Conservation (phyloP, 2,888 invertebrate genomes). For the Zaprionus lineosus region DNA sequence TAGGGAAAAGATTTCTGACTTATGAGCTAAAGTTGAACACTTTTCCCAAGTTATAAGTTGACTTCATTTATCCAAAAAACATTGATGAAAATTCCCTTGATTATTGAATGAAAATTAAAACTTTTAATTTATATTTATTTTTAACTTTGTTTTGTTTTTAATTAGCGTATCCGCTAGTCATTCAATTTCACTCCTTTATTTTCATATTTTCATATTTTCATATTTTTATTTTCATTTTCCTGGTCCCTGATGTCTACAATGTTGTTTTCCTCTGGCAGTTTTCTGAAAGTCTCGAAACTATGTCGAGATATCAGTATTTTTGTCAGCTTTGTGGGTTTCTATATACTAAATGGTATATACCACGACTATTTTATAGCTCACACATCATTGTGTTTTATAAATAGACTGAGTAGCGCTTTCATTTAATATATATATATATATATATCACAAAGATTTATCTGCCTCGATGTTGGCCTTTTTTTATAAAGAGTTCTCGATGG, state of each 20-base stretch:
- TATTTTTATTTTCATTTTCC: slow-evolving; percentile 10
- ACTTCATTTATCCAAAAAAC: too few species aligned
- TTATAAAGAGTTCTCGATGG: slow-evolving; percentile 29
- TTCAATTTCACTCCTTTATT: too few species aligned
- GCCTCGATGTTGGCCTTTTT: slow-evolving; percentile 26
- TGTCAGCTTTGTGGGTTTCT: slow-evolving; percentile 15
- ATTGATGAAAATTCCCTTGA: too few species aligned
- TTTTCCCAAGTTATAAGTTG: too few species aligned
- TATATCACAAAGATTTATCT: slow-evolving; percentile 56
- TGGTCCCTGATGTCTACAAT: slow-evolving; percentile 14
- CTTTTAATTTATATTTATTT: slow-evolving; percentile 1
- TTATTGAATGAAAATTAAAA: too few species aligned
- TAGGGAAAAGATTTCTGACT: too few species aligned
- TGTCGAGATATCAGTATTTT: slow-evolving; percentile 36
- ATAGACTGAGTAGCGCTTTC: slow-evolving; percentile 31
- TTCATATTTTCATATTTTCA: too few species aligned
- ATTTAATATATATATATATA: slow-evolving; percentile 2
- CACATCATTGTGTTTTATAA: slow-evolving; percentile 56
- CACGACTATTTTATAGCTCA: slow-evolving; percentile 39
- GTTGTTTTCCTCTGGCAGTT: slow-evolving; percentile 16
- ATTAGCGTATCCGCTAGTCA: too few species aligned
- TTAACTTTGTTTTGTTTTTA: slow-evolving; percentile 21
- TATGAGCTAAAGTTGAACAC: too few species aligned
- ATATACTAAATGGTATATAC: too few species aligned
- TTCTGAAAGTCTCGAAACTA: slow-evolving; percentile 25